phyloP scores from a whole-genome alignment of 2,113 vertebrate species.

The Hoplias malabaricus region DNA sequence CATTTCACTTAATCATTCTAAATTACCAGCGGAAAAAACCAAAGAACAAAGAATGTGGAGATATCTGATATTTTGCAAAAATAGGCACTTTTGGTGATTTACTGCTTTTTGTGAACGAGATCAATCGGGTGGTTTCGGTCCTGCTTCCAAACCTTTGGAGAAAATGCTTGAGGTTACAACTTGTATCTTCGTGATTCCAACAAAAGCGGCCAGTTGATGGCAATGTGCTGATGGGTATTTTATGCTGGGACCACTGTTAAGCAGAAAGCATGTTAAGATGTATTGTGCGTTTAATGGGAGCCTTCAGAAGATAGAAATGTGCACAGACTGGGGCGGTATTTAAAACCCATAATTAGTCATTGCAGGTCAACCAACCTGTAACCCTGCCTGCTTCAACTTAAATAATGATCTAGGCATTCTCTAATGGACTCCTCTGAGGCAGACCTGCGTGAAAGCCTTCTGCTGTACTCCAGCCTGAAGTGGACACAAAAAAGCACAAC shows the following conservation, averaged over 20 bases:
- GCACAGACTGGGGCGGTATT: background rate
- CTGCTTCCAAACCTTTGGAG: background rate
- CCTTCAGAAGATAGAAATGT: background rate
- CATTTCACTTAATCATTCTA: conserved; percentile 1
- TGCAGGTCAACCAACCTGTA: background rate
- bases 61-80: conserved; percentile 19
- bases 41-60: conserved; percentile 21
- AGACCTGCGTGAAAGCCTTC: background rate
- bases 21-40: conserved; percentile 10
- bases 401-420: background rate
- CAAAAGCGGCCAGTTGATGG: background rate
- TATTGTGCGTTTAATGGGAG: background rate
- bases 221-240: background rate
- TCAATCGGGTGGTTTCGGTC: background rate
- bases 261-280: background rate
- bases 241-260: background rate
- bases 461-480: background rate
- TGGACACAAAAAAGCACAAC: background rate
- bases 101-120: background rate
- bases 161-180: background rate
- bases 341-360: background rate
- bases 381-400: too few species aligned
- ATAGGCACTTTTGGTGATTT: conserved; percentile 7
- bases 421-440: background rate
- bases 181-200: background rate